Evolutionary conservation across 2,797 vertebrate genomes (phyloP), one percentile per base, ranked within the genome.

Genomic region (Anomalospiza imberbis): DNA sequence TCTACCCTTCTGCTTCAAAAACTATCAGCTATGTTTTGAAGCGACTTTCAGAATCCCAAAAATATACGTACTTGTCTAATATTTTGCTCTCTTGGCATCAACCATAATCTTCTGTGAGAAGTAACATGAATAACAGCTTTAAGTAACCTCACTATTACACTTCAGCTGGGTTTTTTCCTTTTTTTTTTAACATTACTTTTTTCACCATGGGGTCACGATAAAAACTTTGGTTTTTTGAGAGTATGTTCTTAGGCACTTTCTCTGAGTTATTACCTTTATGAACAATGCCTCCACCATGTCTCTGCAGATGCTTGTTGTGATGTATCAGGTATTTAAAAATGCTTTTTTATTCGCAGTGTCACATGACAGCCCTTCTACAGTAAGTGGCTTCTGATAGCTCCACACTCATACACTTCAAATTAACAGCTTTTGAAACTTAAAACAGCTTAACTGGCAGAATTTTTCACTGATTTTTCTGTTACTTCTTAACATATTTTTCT

Each of bases 341-440:
- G 70, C 29, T 97, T 94, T 88, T 91, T 36, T 76, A 65, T 18
- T 72, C 92, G 26, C 17, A 50, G 44, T 53, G 18, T 71, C 24
- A 74, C 29, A 34, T 58, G 57, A 53, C 71, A 89, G 14, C 31
- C 54, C 72, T 96, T 96, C 70, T 97, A 95, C 97, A 97, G 91
- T 61, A 40, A 42, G 38, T 42, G 47, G 61, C 62, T 84, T 98
- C 96, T 98, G 96, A 95, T 58, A 84, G 92, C 88, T 97, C 61
- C 83, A 58, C 96, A 96, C 91, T 65, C 93, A 97, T 88, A 96
- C 86, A 91, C 75, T 97, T 96, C 94, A 36, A 97, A 97, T 93
- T 91, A 72, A 71, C 93, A 79, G 90, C 38, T 92, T 96, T 68
- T 97, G 95, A 97, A 98, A 98, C 71, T 54, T 53, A 92, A 98